Percentiles rank a stretch among this genome's conserved stretches.
phyloP scores from a whole-genome alignment of 2,888 invertebrate genomes.

The Zaprionus bogoriensis region DNA sequence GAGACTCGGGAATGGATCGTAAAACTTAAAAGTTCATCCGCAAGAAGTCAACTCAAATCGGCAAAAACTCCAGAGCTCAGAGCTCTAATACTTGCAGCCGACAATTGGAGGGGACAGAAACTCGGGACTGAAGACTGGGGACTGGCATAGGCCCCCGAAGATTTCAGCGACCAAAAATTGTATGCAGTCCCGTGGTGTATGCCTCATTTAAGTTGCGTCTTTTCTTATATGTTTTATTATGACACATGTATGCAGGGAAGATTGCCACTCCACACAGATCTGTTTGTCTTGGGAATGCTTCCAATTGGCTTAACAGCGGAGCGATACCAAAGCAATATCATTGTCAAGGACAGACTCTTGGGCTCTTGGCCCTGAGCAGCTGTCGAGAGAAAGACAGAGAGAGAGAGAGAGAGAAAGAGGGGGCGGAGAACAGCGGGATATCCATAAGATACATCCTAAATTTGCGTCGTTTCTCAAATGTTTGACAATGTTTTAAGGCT shows the following conservation, averaged over 20 bases:
- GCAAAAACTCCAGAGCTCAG: no score
- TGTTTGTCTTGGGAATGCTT: conserved; percentile 20
- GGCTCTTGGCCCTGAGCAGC: neutral
- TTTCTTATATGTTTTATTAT: conserved; percentile 33
- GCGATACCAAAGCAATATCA: conserved; percentile 21
- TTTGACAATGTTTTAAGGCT: no score
- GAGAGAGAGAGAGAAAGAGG: no score
- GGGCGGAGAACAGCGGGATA: no score
- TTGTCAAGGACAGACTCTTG: conserved; percentile 53
- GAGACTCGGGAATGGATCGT: conserved; percentile 10
- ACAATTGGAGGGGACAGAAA: neutral
- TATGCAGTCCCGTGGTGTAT: conserved; percentile 27
- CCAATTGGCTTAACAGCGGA: conserved; percentile 10
- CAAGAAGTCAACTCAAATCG: conserved; percentile 10
- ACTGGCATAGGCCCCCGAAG: neutral
- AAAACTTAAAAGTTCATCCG: conserved; percentile 30
- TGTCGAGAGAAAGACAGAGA: no score
- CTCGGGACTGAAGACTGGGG: conserved; percentile 6
- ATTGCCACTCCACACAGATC: neutral
- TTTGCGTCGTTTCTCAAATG: neutral
- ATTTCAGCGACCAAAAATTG: conserved; percentile 11
- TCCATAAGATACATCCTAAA: neutral
- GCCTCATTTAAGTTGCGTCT: conserved; percentile 42
- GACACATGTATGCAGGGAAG: conserved; percentile 25
- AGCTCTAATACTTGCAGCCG: neutral